phyloP scores from a whole-genome alignment of 2,888 invertebrate genomes.

The Galeopsomyia nigrocyanea region DNA sequence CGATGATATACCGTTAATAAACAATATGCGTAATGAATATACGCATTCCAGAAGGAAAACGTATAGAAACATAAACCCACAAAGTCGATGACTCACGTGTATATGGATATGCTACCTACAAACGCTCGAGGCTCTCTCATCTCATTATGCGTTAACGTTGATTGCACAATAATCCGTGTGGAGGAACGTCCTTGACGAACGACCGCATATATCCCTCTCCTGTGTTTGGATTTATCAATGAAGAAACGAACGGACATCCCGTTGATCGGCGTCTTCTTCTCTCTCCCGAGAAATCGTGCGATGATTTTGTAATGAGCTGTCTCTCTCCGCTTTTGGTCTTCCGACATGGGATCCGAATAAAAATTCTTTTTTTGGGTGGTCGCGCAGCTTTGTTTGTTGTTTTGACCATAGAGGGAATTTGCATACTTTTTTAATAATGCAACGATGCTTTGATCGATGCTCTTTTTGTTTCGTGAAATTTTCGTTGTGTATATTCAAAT shows the following conservation, averaged over 20 bases:
- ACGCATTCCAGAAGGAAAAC: no score
- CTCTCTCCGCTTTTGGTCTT: constrained; percentile 5
- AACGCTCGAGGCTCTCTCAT: background rate
- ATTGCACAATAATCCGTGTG: constrained; percentile 1
- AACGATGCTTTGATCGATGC: background rate
- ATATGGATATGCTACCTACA: no score
- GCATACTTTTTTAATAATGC: background rate
- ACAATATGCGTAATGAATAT: no score
- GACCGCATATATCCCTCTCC: no score
- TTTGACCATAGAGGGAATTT: background rate
- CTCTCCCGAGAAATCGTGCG: background rate
- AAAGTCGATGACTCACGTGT: no score
- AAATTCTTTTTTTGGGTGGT: constrained; percentile 5
- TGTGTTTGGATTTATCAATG: constrained; percentile 33
- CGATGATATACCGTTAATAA: no score
- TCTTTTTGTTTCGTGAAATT: background rate
- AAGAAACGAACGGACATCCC: background rate
- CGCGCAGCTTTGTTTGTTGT: constrained; percentile 3
- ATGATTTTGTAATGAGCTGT: constrained; percentile 11
- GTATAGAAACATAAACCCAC: no score
- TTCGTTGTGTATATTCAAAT: constrained; percentile 12
- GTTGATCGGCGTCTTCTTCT: background rate
- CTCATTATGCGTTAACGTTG: constrained; percentile 4
- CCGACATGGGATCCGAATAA: no score
- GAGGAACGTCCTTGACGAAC: constrained; percentile 23